phyloP scores from a whole-genome alignment of 1,140 invertebrate species.

The Dendrolimus kikuchii region DNA sequence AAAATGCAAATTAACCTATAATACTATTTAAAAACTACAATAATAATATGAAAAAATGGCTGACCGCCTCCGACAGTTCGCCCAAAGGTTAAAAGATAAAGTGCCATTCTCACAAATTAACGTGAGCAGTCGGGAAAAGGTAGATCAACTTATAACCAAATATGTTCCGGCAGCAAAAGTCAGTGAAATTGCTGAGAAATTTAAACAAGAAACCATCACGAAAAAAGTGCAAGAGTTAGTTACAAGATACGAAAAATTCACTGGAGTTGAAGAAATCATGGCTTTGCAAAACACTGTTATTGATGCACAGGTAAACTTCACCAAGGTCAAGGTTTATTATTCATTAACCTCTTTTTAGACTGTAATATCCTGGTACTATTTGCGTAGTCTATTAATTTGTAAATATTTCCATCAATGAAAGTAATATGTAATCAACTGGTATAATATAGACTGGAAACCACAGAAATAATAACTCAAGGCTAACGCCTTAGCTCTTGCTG shows the following conservation, averaged over 20 bases:
- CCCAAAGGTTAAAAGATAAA: slow-evolving; percentile 47
- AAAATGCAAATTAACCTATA: slow-evolving; percentile 31
- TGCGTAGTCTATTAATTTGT: too few relatives aligned
- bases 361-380: too few relatives aligned
- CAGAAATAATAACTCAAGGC: too few relatives aligned
- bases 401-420: too few relatives aligned
- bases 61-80: slow-evolving; percentile 48
- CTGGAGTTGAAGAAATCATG: slow-evolving; percentile 68
- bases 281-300: slow-evolving; percentile 64
- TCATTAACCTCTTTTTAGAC: slow-evolving; percentile 3
- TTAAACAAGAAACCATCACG: slow-evolving; percentile 44
- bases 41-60: slow-evolving; percentile 47
- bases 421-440: too few relatives aligned
- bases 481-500: too few relatives aligned
- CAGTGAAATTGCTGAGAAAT: slow-evolving; percentile 47
- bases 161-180: slow-evolving; percentile 49
- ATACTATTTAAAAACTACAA: slow-evolving; percentile 20
- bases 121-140: slow-evolving; percentile 37
- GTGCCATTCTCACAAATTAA: slow-evolving; percentile 39
- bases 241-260: slow-evolving; percentile 66
- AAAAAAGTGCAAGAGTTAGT: slow-evolving; percentile 51
- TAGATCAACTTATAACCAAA: slow-evolving; percentile 51
- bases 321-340: slow-evolving; percentile 6
- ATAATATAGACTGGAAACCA: too few relatives aligned
- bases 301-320: slow-evolving; percentile 52